Conservation (phyloP, 2,113 vertebrate species). For the Poeciliopsis turrubarensis region DNA sequence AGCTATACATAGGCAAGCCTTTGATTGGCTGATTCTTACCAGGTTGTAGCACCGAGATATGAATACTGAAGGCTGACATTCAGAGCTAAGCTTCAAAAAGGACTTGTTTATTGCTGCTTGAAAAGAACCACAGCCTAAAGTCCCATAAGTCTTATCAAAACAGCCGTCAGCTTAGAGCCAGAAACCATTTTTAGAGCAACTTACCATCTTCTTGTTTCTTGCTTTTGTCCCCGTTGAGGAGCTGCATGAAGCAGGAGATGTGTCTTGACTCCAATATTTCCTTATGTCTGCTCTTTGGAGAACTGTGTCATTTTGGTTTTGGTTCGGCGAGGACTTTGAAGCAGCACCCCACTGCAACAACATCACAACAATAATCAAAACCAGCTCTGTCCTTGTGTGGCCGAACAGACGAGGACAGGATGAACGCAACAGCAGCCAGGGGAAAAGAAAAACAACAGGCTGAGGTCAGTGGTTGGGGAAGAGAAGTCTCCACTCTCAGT, state of each 20-base stretch:
- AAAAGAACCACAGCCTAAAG: not conserved
- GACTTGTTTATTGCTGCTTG: not conserved
- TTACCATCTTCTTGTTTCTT: constrained; percentile 79
- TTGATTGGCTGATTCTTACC: not conserved
- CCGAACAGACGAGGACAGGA: constrained; percentile 45
- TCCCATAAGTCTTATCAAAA: no score
- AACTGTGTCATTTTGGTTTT: constrained; percentile 42
- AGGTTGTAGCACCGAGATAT: not conserved
- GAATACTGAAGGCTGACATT: not conserved
- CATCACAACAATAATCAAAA: constrained; percentile 67
- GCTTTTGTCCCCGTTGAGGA: constrained; percentile 66
- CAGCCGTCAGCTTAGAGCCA: not conserved
- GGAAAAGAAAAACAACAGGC: constrained; percentile 67
- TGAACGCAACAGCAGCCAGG: constrained; percentile 57
- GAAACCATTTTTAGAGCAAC: constrained; percentile 37
- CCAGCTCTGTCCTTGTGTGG: constrained; percentile 36
- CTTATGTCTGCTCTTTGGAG: constrained; percentile 57
- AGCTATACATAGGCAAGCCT: not conserved
- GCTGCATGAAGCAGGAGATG: constrained; percentile 55
- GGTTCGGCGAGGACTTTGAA: constrained; percentile 61
- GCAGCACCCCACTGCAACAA: constrained; percentile 78
- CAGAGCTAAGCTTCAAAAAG: not conserved
- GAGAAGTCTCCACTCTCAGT: constrained; percentile 59
- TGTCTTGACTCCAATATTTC: constrained; percentile 66
- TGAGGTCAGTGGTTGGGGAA: constrained; percentile 65